phyloP scores from a whole-genome alignment of 2,113 vertebrate species.

The Heptranchias perlo region DNA sequence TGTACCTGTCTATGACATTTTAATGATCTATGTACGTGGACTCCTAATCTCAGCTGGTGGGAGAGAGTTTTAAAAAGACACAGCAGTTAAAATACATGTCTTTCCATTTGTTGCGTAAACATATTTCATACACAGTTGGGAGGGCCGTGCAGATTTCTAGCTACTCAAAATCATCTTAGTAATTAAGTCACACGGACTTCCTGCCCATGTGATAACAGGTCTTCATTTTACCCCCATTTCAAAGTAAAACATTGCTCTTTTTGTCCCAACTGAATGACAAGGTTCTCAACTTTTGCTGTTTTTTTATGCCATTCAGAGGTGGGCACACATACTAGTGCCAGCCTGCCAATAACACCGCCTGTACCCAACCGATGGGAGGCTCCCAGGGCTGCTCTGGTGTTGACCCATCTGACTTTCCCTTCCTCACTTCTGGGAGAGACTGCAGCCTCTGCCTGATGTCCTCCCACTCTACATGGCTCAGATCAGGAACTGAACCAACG shows the following conservation, averaged over 20 bases:
- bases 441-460: not conserved
- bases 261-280: not conserved
- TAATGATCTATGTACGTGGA: too few relatives aligned
- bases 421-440: not conserved
- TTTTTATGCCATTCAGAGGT: not conserved
- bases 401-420: not conserved
- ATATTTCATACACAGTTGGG: not conserved
- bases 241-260: not conserved
- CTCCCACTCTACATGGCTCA: not conserved
- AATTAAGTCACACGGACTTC: not conserved
- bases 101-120: not conserved
- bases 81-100: too few relatives aligned
- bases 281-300: not conserved
- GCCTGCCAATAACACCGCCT: not conserved
- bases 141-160: not conserved
- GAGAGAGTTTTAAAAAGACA: not conserved
- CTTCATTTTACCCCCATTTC: not conserved
- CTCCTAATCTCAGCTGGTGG: too few relatives aligned
- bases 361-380: too few relatives aligned
- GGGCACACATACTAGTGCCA: not conserved
- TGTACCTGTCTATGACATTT: too few relatives aligned
- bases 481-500: not conserved
- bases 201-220: too few relatives aligned
- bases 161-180: not conserved
- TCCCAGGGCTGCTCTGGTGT: not conserved